These are phyloP conservation scores for Prostheceraeus crozeri DNA, from an alignment of 2,888 invertebrate genomes.

Conservation along the genomic window DNA sequence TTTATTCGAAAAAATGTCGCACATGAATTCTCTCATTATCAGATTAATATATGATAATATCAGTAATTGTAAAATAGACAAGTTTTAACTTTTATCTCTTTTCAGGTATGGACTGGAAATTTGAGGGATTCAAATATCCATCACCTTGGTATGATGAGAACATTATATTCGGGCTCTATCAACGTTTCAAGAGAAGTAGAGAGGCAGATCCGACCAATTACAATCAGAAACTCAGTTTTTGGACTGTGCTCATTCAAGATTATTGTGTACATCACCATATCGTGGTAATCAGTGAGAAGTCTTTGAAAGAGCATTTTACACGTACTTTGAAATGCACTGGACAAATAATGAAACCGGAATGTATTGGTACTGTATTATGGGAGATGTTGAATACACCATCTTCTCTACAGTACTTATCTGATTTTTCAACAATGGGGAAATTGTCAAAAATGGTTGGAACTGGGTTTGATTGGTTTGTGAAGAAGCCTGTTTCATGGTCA, in stretches of 20 bases:
- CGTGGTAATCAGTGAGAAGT: constrained; percentile 7
- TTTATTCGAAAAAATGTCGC: too few species aligned
- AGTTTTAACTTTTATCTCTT: too few species aligned
- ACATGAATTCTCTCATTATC: too few species aligned
- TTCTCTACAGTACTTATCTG: not conserved
- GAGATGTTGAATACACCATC: not conserved
- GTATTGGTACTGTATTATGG: not conserved
- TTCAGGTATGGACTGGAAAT: constrained; percentile 18
- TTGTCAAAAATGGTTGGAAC: too few species aligned
- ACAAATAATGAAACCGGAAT: not conserved
- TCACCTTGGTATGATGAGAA: constrained; percentile 20
- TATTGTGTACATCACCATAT: constrained; percentile 27
- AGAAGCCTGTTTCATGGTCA: constrained; percentile 13
- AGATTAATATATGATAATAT: too few species aligned
- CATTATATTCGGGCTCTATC: constrained; percentile 20
- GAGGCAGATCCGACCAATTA: constrained; percentile 19
- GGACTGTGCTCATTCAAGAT: constrained; percentile 13
- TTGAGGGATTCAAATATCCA: constrained; percentile 11
- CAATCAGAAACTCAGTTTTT: constrained; percentile 23
- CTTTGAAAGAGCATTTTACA: not conserved
- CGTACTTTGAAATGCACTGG: not conserved
- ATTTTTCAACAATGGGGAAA: not conserved
- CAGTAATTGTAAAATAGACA: too few species aligned
- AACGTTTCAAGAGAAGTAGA: constrained; percentile 21
- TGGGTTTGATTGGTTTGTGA: constrained; percentile 8